Base-by-base conservation (phyloP, 2,113 vertebrate species). In the Bostrychus sinensis region DNA sequence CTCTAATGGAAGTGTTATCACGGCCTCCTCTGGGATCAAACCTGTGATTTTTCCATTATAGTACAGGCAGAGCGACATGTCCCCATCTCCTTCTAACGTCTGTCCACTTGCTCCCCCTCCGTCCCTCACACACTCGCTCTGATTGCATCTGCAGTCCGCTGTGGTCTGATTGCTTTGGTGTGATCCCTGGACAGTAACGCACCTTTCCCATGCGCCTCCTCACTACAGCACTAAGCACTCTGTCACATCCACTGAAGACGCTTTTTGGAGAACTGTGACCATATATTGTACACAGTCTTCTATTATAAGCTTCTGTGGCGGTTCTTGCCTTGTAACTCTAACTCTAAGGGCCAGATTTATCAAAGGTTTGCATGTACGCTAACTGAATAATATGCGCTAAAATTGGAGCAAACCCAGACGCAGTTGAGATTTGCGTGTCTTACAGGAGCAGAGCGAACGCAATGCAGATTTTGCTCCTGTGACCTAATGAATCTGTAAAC, bases 191-290 rank as follows among this genome's bases (percentile, higher is more conserved):
- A 64, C 64, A 56, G 55, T 60, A 26, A 46, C 38, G 20, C 19
- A n/a, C 12, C n/a, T 53, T 10, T 13, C n/a, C 41, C 1, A n/a
- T 51, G 13, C 25, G 59, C 13, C 1, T 23, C 61, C 62, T 1
- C 42, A 12, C 56, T 65, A 71, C 66, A 72, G 50, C 68, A 72
- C 55, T 70, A 82, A 85, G 84, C 86, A 88, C 84, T 88, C 74
- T 71, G 84, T 60, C 78, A 62, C 78, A 26, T 70, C 51, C 38
- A 20, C 38, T 28, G 23, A 54, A 23, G 45, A 53, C 58, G 14
- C 64, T 9, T 51, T 51, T 25, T 28, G 25, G 3, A 9, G 46
- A 14, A 7, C 46, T 26, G 17, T 45, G 43, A 16, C 45, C 5
- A 7, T 26, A 16, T 3, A 26, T 1, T 1, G 17, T 7, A 19